Conservation (phyloP, 2,113 vertebrate species). For the Oplegnathus fasciatus region DNA sequence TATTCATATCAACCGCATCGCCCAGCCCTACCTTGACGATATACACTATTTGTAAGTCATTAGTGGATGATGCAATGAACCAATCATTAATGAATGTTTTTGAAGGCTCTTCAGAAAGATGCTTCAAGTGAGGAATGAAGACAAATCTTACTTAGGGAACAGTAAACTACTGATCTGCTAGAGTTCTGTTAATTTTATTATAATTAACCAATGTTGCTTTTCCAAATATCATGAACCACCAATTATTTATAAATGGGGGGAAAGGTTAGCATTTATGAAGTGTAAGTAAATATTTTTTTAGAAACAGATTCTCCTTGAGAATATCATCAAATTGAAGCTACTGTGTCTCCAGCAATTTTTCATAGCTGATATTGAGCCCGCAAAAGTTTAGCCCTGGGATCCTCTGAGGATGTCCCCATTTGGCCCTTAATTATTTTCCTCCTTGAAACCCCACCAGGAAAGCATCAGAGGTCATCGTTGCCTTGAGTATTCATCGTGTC, state of each 20-base stretch:
- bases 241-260: neutral
- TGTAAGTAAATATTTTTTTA: neutral
- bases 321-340: constrained; percentile 21
- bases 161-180: neutral
- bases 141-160: neutral
- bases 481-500: constrained; percentile 69
- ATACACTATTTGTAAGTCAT: neutral
- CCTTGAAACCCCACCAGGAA: constrained; percentile 19
- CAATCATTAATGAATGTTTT: constrained; percentile 8
- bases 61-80: neutral
- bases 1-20: neutral
- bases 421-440: constrained; percentile 44
- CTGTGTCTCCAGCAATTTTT: constrained; percentile 3
- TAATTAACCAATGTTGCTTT: neutral
- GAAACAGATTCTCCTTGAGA: constrained; percentile 20
- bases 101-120: constrained; percentile 15
- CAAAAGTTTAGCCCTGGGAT: constrained; percentile 18
- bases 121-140: constrained; percentile 18
- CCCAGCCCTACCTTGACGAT: neutral
- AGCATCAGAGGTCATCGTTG: constrained; percentile 54
- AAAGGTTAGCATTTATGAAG: neutral
- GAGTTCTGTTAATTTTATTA: constrained; percentile 2
- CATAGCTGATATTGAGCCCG: neutral
- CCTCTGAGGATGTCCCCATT: constrained; percentile 21
- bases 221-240: neutral